These are phyloP conservation scores for Cyphomyrus discorhynchus DNA, from an alignment of 2,113 vertebrate genomes.

Conservation along the genomic window DNA sequence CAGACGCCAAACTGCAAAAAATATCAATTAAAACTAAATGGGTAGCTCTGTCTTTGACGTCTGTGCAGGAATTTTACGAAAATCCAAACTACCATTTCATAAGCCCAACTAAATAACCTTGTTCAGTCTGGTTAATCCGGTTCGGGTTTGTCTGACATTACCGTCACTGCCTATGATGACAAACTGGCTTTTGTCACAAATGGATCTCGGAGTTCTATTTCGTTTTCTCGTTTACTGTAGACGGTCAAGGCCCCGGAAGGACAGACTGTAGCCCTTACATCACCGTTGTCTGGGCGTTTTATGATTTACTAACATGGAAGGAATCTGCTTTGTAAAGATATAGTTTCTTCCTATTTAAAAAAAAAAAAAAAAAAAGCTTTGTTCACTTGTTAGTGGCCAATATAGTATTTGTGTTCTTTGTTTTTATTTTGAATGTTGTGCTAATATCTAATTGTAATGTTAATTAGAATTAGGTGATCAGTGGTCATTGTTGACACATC, in stretches of 20 bases:
- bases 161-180: neutral
- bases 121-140: neutral
- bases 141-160: neutral
- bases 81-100: neutral
- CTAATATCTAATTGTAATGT: neutral
- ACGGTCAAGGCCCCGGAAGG: neutral
- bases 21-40: neutral
- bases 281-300: neutral
- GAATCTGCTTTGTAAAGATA: neutral
- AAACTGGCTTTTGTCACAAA: neutral
- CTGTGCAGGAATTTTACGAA: neutral
- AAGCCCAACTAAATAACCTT: neutral
- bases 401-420: neutral
- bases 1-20: neutral
- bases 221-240: neutral
- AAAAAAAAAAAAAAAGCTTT: neutral
- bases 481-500: too few relatives aligned
- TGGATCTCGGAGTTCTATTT: neutral
- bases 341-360: neutral
- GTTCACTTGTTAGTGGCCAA: neutral
- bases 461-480: neutral
- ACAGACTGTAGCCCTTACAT: neutral
- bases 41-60: neutral
- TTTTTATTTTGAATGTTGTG: neutral
- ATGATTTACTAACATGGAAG: neutral